A percentile compares a stretch with the other conserved stretches of the same genome.
These are phyloP conservation scores for Leptarthrus brevirostris DNA, from an alignment of 2,888 invertebrate genomes.

Conservation along the genomic window DNA sequence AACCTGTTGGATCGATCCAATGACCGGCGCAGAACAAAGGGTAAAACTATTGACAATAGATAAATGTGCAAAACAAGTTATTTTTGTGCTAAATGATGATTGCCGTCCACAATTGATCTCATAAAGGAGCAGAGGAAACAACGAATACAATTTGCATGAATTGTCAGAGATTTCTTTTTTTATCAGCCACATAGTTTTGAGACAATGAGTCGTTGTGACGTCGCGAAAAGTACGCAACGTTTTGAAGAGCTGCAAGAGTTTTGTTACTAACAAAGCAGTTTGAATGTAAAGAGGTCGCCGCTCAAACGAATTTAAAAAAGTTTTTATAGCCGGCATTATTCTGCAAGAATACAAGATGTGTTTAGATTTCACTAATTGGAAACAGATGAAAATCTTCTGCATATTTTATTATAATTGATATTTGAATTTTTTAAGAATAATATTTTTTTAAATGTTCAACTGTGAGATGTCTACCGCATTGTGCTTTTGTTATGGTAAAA, in stretches of 20 bases:
- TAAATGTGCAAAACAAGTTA: slow-evolving; percentile 34
- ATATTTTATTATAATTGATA: too few relatives aligned
- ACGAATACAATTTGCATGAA: slow-evolving; percentile 33
- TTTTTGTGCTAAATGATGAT: slow-evolving; percentile 25
- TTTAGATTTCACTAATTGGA: background rate
- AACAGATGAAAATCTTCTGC: background rate
- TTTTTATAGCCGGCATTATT: background rate
- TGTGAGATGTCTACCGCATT: too few relatives aligned
- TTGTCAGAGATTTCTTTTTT: slow-evolving; percentile 12
- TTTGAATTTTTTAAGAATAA: too few relatives aligned
- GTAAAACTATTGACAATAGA: slow-evolving; percentile 16
- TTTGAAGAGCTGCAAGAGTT: background rate
- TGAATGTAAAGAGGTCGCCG: background rate
- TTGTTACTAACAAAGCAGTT: background rate
- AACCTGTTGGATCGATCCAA: slow-evolving; percentile 43
- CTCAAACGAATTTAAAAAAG: background rate
- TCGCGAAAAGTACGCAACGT: background rate
- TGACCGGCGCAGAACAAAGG: slow-evolving; percentile 40
- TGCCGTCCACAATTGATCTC: slow-evolving; percentile 18
- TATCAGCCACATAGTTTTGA: background rate
- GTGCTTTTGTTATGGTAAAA: too few relatives aligned
- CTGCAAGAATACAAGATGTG: background rate
- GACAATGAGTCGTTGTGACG: slow-evolving; percentile 30
- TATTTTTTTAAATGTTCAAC: too few relatives aligned
- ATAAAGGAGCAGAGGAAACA: slow-evolving; percentile 5